phyloP scores from a whole-genome alignment of 1,140 invertebrate genomes.

The Melipona quadrifasciata region DNA sequence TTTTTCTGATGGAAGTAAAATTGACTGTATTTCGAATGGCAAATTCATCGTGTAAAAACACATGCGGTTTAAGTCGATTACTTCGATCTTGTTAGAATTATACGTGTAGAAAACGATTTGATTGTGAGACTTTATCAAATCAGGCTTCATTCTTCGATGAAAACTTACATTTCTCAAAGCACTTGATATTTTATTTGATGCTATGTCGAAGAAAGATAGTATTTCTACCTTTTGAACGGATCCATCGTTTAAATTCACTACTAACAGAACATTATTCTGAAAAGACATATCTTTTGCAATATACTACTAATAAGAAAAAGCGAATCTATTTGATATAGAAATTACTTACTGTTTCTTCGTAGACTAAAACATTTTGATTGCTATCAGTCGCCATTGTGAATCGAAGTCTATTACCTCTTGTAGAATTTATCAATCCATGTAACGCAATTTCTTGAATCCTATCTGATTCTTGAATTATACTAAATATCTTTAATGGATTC shows the following conservation, averaged over 20 bases:
- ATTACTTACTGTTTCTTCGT: conserved; percentile 77
- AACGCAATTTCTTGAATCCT: conserved; percentile 73
- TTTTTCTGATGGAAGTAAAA: conserved; percentile 71
- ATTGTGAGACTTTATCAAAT: conserved; percentile 69
- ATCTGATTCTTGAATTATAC: conserved; percentile 75
- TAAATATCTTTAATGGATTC: conserved; percentile 82
- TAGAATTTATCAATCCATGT: conserved; percentile 65
- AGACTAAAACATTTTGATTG: conserved; percentile 70
- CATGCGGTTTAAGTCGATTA: conserved; percentile 76
- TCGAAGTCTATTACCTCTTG: conserved; percentile 59
- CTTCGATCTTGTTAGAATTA: conserved; percentile 73
- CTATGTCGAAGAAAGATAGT: conserved; percentile 72
- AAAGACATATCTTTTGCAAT: conserved; percentile 46
- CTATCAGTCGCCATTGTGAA: conserved; percentile 71
- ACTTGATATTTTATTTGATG: conserved; percentile 72
- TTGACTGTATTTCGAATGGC: conserved; percentile 75
- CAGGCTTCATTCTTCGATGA: conserved; percentile 72
- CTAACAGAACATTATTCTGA: conserved; percentile 74
- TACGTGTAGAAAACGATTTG: conserved; percentile 72
- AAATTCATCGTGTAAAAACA: conserved; percentile 72
- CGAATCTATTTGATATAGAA: background rate
- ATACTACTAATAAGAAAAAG: too few relatives aligned
- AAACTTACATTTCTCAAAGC: conserved; percentile 63
- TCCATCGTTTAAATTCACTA: conserved; percentile 69
- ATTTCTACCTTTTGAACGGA: conserved; percentile 68